Evolutionary conservation across 2,888 invertebrate genomes (phyloP), one percentile per base, ranked within the genome.

Genomic region (Coelinius sp.): DNA sequence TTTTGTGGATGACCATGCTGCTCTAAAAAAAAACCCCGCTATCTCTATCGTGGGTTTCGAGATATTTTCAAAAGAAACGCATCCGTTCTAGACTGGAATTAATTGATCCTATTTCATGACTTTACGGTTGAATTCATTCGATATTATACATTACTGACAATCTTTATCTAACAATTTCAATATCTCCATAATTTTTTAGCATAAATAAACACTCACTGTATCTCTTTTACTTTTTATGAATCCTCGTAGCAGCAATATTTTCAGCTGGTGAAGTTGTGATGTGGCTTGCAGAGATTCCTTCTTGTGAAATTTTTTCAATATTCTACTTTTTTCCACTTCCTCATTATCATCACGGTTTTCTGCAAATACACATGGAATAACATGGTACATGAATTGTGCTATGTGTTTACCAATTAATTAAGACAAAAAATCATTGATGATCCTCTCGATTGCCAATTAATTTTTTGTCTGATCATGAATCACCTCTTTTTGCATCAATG

Each of bases 211-310:
- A 81, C 87, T 89, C 88, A 93, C 93, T 78, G 91, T 88, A 85
- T 95, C 95, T 75, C 95, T 90, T 85, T 92, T 93, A 0, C 92
- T 90, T 86, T 95, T 95, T 63, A 95, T 89, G 76, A 91, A 92
- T 3, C 94, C 95, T 82, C 95, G 89, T 76, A 88, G 90, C 49
- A 95, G 88, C 7, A 96, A 90, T 38, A 95, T 92, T 53, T 89
- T 90, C 56, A 94, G 88, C 84, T 96, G 95, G 84, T 95, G 93
- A 0, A 88, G 86, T 79, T 91, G 91, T 0, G 93, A 90, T 0
- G 95, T 95, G 71, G 94, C 94, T 79, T 94, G 93, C 0, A 92
- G 85, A 0, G 81, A 71, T 63, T 17, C 20, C 35, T 64, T 67
- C 20, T n/a, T 63, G 6, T 66, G 7, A 8, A 10, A 1, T 27